Percentiles rank a stretch among this genome's conserved stretches.
These are phyloP conservation scores for Chalcosyrphus nemorum DNA, from an alignment of 2,888 invertebrate species.

Conservation along the genomic window DNA sequence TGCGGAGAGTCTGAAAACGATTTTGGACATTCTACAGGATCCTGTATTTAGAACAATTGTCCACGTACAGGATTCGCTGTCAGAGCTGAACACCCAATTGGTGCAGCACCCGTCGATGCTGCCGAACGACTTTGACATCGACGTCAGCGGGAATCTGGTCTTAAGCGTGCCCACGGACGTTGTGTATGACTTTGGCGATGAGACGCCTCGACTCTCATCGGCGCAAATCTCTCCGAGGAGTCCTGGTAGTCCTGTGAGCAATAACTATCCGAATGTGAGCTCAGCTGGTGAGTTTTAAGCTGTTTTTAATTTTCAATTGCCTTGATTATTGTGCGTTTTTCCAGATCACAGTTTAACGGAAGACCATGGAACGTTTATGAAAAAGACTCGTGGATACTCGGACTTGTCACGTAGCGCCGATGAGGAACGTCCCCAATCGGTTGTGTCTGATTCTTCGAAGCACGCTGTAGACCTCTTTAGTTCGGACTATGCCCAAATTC, in stretches of 20 bases:
- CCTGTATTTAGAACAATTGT: constrained; percentile 95
- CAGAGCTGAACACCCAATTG: constrained; percentile 92
- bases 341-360: constrained; percentile 71
- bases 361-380: constrained; percentile 81
- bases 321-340: too few species aligned
- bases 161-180: constrained; percentile 85
- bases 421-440: constrained; percentile 85
- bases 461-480: constrained; percentile 88
- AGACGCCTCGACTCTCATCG: constrained; percentile 88
- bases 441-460: constrained; percentile 84
- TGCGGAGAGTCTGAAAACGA: constrained; percentile 90
- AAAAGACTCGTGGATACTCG: constrained; percentile 86
- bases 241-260: constrained; percentile 84
- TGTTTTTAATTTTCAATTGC: too few species aligned
- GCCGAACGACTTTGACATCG: constrained; percentile 96
- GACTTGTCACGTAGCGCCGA: constrained; percentile 77
- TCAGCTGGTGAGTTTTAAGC: constrained; percentile 73
- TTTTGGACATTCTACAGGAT: constrained; percentile 92
- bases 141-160: constrained; percentile 89
- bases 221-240: constrained; percentile 88
- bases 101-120: constrained; percentile 95
- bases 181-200: constrained; percentile 85
- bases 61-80: constrained; percentile 94
- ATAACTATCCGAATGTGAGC: constrained; percentile 61
- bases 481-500: constrained; percentile 98